Evolutionary conservation across 1,140 invertebrate species (phyloP), one percentile per base, ranked within the genome.

Genomic region (Formica exsecta): DNA sequence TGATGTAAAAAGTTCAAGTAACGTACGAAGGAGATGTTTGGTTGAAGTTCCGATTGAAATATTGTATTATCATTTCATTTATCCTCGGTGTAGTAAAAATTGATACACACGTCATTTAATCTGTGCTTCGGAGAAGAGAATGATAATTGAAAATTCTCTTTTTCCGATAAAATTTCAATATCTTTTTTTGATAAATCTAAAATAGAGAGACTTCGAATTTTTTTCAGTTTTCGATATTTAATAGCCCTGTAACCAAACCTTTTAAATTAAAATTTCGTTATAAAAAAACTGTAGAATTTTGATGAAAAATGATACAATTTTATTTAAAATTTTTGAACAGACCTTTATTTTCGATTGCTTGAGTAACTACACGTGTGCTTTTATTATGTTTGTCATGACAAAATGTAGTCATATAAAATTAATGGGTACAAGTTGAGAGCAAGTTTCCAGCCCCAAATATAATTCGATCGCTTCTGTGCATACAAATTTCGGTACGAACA

Each of bases 401-500:
- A 76, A 29, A 32, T 48, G n/a, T 16, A 64, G 4, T 38, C 44
- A n/a, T 44, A 19, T 5, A 25, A 75, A 64, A 51, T 16, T 19
- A 19, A 44, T 25, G 13, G 7, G 19, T 19, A 19, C 61, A 9
- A 57, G 65, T n/a, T 70, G 19, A 51, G 4, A 25, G 22, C 1
- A 16, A 59, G 11, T 57, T 41, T 68, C 48, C 48, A 13, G 2
- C 8, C 32, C 7, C 13, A 51, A 19, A 8, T 44, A 70, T 59
- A 70, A 70, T 25, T 41, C 64, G 64, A 41, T 80, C 48, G 29
- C 29, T 22, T 25, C 4, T 16, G 44, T 19, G 75, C 44, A 68
- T 80, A 70, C 64, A 29, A 80, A 80, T 57, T 80, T 80, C 16
- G 3, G 7, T 2, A n/a, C 29, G 29, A 68, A 41, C 29, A 38